These are phyloP conservation scores for Mionectes olivaceus DNA, from an alignment of 2,797 vertebrate genomes.

Conservation along the genomic window DNA sequence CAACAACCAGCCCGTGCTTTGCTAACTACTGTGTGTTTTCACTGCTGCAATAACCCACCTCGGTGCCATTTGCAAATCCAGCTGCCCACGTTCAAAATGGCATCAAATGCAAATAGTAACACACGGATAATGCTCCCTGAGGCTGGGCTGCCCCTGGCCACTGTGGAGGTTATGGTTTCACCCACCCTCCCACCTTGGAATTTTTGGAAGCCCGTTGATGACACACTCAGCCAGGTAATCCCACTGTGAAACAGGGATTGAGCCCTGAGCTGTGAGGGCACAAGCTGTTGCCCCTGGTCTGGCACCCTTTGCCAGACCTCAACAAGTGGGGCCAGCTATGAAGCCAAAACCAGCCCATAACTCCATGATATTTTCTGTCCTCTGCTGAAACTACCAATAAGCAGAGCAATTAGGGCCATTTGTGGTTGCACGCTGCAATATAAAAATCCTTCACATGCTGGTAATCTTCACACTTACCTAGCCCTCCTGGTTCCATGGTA, in stretches of 20 bases:
- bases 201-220: background rate
- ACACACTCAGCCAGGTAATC: background rate
- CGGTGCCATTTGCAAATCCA: background rate
- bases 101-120: background rate
- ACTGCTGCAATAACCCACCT: background rate
- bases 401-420: constrained; percentile 32
- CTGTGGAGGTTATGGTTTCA: background rate
- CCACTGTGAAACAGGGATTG: background rate
- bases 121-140: background rate
- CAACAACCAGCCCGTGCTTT: background rate
- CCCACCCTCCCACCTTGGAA: rapidly evolving
- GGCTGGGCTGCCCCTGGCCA: background rate
- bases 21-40: background rate
- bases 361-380: background rate
- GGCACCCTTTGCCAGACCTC: background rate
- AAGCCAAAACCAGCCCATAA: background rate
- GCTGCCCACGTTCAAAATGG: rapidly evolving
- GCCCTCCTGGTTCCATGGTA: constrained; percentile 61
- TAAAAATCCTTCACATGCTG: constrained; percentile 54
- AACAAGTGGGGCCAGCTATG: rapidly evolving
- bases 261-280: background rate
- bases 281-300: rapidly evolving
- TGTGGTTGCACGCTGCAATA: background rate
- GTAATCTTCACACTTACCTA: constrained; percentile 67
- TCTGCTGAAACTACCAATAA: constrained; percentile 12